These are phyloP conservation scores for Crepidodera aurea DNA, from an alignment of 2,888 invertebrate genomes.

Conservation along the genomic window DNA sequence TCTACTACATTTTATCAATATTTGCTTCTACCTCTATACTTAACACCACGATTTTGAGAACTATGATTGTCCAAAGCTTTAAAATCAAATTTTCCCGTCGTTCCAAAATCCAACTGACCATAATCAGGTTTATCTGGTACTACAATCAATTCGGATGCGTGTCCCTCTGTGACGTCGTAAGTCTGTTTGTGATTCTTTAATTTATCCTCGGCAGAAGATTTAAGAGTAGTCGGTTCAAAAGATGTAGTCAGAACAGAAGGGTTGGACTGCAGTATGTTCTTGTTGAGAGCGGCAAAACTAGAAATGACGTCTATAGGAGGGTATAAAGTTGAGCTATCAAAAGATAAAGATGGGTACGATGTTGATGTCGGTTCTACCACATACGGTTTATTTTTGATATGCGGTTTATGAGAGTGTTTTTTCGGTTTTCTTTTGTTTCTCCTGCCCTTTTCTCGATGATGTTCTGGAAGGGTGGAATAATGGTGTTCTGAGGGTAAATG, in stretches of 20 bases:
- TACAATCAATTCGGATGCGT: slow-evolving; percentile 16
- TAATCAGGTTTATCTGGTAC: slow-evolving; percentile 24
- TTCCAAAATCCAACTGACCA: not conserved
- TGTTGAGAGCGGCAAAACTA: not conserved
- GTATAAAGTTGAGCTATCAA: slow-evolving; percentile 9
- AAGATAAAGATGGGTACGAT: not conserved
- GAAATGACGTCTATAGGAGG: slow-evolving; percentile 22
- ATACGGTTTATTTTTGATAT: slow-evolving; percentile 4
- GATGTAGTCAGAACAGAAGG: not conserved
- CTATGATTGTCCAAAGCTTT: not conserved
- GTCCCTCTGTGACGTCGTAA: slow-evolving; percentile 28
- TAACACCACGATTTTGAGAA: slow-evolving; percentile 10
- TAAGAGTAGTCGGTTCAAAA: not conserved
- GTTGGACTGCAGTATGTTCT: not conserved
- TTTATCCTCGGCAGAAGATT: slow-evolving; percentile 6
- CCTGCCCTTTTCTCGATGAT: slow-evolving; percentile 8
- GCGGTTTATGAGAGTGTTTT: not conserved
- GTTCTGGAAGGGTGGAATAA: not conserved
- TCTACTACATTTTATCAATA: not conserved
- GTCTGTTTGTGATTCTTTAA: slow-evolving; percentile 26
- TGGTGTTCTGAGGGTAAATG: not conserved
- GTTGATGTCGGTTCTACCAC: not conserved
- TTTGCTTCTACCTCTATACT: not conserved
- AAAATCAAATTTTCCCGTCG: not conserved
- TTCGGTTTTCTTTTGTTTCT: slow-evolving; percentile 18